A percentile compares a stretch with the other conserved stretches of the same genome.
Evolutionary conservation across 35 echinoderm and acorn worm genomes (phyloP).

Genomic region (Ptychodera flava): DNA sequence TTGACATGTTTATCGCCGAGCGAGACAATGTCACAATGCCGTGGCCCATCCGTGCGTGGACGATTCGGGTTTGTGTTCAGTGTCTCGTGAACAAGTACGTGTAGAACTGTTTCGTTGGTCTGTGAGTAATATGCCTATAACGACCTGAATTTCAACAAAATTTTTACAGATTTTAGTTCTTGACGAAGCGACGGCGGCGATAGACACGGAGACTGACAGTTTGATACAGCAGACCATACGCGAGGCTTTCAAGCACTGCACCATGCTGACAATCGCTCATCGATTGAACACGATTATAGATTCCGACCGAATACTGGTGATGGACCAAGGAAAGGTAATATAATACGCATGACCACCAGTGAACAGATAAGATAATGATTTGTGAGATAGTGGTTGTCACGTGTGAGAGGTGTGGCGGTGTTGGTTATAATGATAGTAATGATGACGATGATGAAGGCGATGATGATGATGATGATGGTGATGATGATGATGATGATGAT

Average conservation of each 20-base stretch:
- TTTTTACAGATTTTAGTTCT: conserved; percentile 61
- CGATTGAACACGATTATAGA: conserved; percentile 50
- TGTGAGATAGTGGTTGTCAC: neutral
- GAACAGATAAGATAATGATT: neutral
- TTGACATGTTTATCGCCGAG: too few species aligned
- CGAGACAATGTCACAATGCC: too few species aligned
- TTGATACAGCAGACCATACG: conserved; percentile 27
- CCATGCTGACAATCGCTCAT: conserved; percentile 35
- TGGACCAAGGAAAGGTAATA: neutral
- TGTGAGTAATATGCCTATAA: neutral
- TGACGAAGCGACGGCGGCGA: conserved; percentile 85
- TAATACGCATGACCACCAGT: neutral
- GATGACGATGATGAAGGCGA: too few species aligned
- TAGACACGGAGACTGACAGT: conserved; percentile 37
- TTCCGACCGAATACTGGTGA: conserved; percentile 37
- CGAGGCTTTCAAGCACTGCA: conserved; percentile 23
- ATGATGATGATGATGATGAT: conserved; percentile 18
- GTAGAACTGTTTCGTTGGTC: neutral
- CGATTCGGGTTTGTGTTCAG: too few species aligned
- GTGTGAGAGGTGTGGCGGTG: neutral
- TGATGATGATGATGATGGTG: conserved; percentile 22
- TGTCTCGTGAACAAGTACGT: neutral
- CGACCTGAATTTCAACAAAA: neutral
- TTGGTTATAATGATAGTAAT: conserved; percentile 8
- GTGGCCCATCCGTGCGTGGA: too few species aligned